Evolutionary conservation across 2,113 vertebrate genomes (phyloP).

Genomic region (Dunckerocampus dactyliophorus): DNA sequence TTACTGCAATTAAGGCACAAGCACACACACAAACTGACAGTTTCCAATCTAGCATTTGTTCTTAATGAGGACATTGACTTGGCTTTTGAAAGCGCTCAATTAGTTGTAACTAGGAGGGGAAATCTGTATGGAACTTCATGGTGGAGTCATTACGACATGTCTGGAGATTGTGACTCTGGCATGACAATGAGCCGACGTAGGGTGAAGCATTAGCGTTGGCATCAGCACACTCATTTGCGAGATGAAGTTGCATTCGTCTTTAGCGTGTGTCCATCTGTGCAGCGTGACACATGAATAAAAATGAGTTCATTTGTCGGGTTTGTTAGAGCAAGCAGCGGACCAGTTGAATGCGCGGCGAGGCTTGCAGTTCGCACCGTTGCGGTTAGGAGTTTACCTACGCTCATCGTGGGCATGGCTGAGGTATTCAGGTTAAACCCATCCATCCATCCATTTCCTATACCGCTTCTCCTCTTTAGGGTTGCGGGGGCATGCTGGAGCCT

Average conservation of each 20-base stretch:
- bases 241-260: conserved; percentile 29
- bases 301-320: no score
- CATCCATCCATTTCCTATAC: no score
- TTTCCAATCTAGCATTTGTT: conserved; percentile 41
- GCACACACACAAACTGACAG: conserved; percentile 8
- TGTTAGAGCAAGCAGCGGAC: no score
- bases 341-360: no score
- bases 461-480: no score
- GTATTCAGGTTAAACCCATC: no score
- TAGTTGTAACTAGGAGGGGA: conserved; percentile 52
- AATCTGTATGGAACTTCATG: conserved; percentile 60
- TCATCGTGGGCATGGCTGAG: no score
- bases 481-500: no score
- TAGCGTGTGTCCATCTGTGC: conserved; percentile 20
- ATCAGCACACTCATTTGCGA: conserved; percentile 22
- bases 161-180: conserved; percentile 42
- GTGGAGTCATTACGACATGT: conserved; percentile 65
- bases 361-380: no score
- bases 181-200: conserved; percentile 48
- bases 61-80: conserved; percentile 54
- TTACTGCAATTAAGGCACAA: conserved; percentile 35
- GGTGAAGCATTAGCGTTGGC: conserved; percentile 20
- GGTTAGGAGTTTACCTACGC: no score
- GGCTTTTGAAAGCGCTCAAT: conserved; percentile 66
- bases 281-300: not conserved